These are phyloP conservation scores for Steromphala cineraria DNA, from an alignment of 2,888 invertebrate genomes.

Conservation along the genomic window DNA sequence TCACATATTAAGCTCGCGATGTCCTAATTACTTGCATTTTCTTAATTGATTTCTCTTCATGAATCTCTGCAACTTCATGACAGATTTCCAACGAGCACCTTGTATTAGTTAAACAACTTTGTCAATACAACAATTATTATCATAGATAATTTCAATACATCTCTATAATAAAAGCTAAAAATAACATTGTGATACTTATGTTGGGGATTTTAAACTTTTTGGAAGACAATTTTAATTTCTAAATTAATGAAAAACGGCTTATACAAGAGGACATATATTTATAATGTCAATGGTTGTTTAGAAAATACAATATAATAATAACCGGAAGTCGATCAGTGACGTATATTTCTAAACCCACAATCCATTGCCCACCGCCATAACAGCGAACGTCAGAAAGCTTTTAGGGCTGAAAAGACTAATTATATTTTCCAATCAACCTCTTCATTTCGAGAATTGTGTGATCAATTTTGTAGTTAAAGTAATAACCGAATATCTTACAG, in stretches of 20 bases:
- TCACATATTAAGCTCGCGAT: too few relatives aligned
- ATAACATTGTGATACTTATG: too few relatives aligned
- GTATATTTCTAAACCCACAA: slow-evolving; percentile 32
- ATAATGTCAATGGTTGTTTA: background rate
- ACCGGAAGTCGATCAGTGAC: slow-evolving; percentile 32
- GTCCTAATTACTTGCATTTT: too few relatives aligned
- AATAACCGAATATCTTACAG: background rate
- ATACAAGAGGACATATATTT: background rate
- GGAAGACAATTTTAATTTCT: too few relatives aligned
- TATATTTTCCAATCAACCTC: background rate
- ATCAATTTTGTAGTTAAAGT: background rate
- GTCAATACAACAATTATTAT: background rate
- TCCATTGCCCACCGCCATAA: slow-evolving; percentile 38
- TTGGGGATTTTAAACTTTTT: too few relatives aligned
- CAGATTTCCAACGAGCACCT: too few relatives aligned
- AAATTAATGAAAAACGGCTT: too few relatives aligned
- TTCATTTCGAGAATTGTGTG: background rate
- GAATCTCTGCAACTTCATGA: too few relatives aligned
- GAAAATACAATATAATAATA: slow-evolving; percentile 9
- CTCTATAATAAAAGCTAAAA: too few relatives aligned
- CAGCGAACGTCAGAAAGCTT: slow-evolving; percentile 2
- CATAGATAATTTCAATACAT: background rate
- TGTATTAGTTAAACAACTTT: background rate
- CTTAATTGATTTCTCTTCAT: too few relatives aligned
- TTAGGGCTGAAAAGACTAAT: background rate